A percentile compares a stretch with the other conserved stretches of the same genome.
Evolutionary conservation across 2,113 vertebrate species (phyloP).

Genomic region (Heloderma charlesbogerti): DNA sequence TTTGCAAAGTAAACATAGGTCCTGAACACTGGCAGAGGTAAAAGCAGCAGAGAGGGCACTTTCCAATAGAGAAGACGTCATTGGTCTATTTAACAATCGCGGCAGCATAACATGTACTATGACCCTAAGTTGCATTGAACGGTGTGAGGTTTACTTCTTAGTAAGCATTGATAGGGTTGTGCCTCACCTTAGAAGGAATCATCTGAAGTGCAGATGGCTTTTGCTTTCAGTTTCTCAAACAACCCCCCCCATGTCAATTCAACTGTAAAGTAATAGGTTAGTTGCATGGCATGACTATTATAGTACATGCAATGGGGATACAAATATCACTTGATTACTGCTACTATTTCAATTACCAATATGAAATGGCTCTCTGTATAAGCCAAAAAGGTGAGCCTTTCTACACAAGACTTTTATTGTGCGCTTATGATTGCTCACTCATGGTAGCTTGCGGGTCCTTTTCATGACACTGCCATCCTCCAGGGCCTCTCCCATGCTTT

Average conservation of each 20-base stretch:
- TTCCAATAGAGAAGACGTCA: background rate
- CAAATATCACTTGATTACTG: background rate
- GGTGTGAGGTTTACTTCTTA: background rate
- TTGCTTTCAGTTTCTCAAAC: background rate
- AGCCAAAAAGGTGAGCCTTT: background rate
- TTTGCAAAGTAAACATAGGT: background rate
- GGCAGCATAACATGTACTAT: background rate
- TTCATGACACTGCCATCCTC: too few relatives aligned
- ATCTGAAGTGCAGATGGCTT: background rate
- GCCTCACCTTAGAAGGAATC: background rate
- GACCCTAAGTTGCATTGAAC: background rate
- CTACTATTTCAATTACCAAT: background rate
- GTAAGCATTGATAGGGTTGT: background rate
- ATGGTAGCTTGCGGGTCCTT: too few relatives aligned
- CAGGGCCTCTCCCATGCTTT: too few relatives aligned
- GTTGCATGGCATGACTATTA: background rate
- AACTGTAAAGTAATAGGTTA: background rate
- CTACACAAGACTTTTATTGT: too few relatives aligned
- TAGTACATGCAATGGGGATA: background rate
- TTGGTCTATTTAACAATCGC: background rate
- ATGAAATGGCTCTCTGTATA: background rate
- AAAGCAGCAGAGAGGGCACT: too few relatives aligned
- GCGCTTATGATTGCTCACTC: too few relatives aligned
- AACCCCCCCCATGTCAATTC: background rate
- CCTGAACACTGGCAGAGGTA: background rate